Evolutionary conservation across 2,888 invertebrate genomes (phyloP), one percentile per base, ranked within the genome.

Genomic region (Cataglyphis livida): DNA sequence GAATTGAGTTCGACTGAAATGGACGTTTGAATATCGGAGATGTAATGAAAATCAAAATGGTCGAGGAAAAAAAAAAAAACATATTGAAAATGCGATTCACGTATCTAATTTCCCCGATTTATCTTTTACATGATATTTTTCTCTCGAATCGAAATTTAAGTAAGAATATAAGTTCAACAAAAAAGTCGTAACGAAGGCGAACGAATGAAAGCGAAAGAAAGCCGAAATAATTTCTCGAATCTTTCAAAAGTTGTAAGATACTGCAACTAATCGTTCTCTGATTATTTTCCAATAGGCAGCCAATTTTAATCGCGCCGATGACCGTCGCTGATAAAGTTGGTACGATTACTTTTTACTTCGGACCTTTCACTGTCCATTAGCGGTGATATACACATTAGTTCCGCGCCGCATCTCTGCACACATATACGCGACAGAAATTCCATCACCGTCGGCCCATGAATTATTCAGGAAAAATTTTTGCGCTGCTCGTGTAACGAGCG

Each of bases 381-480:
- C 78, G 59, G 59, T 78, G 78, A 78, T 78, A 44, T 59, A 70
- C 78, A 78, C 57, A 57, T 70, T 21, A 44, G 70, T 70, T 78
- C 15, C 78, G 62, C 21, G 35, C 62, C 64, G 41, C 59, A 35
- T 78, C 78, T 21, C 59, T 9, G 51, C 12, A 21, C 44, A 78
- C 59, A 28, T 48, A 44, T 38, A 81, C 38, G 62, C 38, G 62
- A 12, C 48, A 51, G 51, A 71, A 81, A 81, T 75, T 81, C 62
- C 78, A 71, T 81, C 62, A 51, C 59, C 70, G 57, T 64, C 41
- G 57, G 70, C 21, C 70, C 44, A 78, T 78, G 73, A 62, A 81
- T 81, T 76, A 74, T 81, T 81, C 73, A 81, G 76, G 81, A 28
- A 81, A 81, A 81, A 81, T 81, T 78, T 62, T 25, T 59, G 41